Conservation (phyloP, 2,797 vertebrate species). For the Momotus momota region DNA sequence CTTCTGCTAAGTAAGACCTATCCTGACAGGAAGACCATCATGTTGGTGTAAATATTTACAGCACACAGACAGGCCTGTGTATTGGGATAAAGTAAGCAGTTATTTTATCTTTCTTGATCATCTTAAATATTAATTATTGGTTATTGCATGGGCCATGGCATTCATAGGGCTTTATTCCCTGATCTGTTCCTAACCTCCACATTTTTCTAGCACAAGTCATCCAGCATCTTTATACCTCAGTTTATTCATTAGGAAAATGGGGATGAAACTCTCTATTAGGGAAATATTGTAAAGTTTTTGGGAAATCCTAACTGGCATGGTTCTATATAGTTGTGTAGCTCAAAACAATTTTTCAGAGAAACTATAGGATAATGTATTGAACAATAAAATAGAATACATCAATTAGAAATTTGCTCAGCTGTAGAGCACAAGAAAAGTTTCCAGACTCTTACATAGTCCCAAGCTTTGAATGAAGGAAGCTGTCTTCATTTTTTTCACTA, state of each 20-base stretch:
- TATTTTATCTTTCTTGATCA: background rate
- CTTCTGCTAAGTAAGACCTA: background rate
- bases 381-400: background rate
- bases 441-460: background rate
- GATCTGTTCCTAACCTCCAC: background rate
- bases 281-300: background rate
- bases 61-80: fast-evolving
- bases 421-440: background rate
- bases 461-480: background rate
- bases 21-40: background rate
- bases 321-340: background rate
- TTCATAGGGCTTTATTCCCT: background rate
- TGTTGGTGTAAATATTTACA: constrained; percentile 1
- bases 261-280: too few relatives aligned
- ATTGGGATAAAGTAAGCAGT: background rate
- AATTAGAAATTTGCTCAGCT: background rate
- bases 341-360: background rate
- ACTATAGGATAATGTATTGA: background rate
- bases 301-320: background rate
- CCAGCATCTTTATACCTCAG: background rate
- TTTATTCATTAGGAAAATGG: background rate
- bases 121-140: background rate
- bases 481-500: background rate
- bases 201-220: background rate
- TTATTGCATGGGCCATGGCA: background rate